Percentiles rank a stretch among this genome's conserved stretches.
Conservation (phyloP, 2,888 invertebrate species). For the Rhagophthalmus giganteus region DNA sequence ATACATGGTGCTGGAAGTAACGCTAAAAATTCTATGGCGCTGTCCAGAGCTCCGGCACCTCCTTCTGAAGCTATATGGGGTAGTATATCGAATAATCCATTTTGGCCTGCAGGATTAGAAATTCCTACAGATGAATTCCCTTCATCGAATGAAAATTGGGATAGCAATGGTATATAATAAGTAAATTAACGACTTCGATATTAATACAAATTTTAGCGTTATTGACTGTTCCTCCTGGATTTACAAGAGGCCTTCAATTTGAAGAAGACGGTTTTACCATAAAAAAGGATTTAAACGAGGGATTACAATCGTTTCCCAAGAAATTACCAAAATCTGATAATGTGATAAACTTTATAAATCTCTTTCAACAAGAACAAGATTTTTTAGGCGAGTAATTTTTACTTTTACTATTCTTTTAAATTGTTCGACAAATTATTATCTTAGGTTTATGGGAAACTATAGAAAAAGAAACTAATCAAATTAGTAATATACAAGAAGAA, state of each 20-base stretch:
- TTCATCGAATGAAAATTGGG: conserved; percentile 54
- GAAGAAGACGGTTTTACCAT: conserved; percentile 60
- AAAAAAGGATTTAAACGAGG: conserved; percentile 33
- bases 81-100: conserved; percentile 78
- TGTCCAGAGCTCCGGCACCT: conserved; percentile 76
- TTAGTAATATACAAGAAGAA: conserved; percentile 26
- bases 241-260: conserved; percentile 63
- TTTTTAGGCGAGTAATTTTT: conserved; percentile 56
- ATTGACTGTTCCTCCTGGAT: conserved; percentile 67
- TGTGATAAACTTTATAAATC: conserved; percentile 62
- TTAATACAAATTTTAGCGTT: conserved; percentile 47
- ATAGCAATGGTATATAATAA: conserved; percentile 46
- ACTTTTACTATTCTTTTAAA: too few species aligned
- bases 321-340: conserved; percentile 48
- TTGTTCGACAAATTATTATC: not conserved
- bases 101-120: conserved; percentile 83
- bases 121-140: conserved; percentile 58
- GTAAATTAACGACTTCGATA: too few species aligned
- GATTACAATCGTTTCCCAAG: conserved; percentile 24
- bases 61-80: conserved; percentile 73
- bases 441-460: conserved; percentile 38
- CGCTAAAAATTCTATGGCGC: conserved; percentile 76
- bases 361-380: conserved; percentile 64
- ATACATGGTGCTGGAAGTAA: conserved; percentile 65
- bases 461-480: conserved; percentile 25